These are phyloP conservation scores for Vanessa cardui DNA, from an alignment of 2,888 invertebrate genomes.

Conservation along the genomic window DNA sequence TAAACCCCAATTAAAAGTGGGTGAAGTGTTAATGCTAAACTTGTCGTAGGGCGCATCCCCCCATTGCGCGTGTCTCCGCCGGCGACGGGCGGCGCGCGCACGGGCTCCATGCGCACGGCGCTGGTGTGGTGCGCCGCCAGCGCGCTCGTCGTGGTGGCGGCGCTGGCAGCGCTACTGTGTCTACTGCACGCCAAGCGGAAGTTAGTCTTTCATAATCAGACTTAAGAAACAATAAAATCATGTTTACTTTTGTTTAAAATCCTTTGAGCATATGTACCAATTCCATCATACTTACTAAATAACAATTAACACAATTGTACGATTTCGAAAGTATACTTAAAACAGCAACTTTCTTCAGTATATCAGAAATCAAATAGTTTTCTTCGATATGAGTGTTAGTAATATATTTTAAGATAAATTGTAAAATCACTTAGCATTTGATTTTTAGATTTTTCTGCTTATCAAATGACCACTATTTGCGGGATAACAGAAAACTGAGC, in stretches of 20 bases:
- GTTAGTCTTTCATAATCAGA: constrained; percentile 47
- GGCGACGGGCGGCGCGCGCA: constrained; percentile 61
- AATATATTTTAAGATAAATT: not conserved
- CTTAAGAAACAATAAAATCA: not conserved
- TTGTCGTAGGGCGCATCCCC: constrained; percentile 65
- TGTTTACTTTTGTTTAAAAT: too few relatives aligned
- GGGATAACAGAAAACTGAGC: constrained; percentile 76
- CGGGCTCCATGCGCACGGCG: constrained; percentile 63
- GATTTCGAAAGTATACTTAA: too few relatives aligned
- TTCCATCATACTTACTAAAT: too few relatives aligned
- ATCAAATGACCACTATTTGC: constrained; percentile 71
- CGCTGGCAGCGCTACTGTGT: constrained; percentile 68
- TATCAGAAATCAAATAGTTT: not conserved
- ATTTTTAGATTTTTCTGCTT: constrained; percentile 73
- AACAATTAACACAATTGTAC: too few relatives aligned
- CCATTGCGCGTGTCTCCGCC: constrained; percentile 66
- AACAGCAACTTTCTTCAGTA: not conserved
- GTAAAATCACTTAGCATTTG: constrained; percentile 1
- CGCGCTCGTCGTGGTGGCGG: constrained; percentile 65
- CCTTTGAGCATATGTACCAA: too few relatives aligned
- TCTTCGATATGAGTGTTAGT: not conserved
- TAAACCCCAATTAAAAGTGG: too few relatives aligned
- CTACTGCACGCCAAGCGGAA: constrained; percentile 71
- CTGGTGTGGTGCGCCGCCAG: constrained; percentile 70
- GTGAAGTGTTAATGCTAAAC: too few relatives aligned